Conservation (phyloP, 2,888 invertebrate species). For the Agriopis marginaria region DNA sequence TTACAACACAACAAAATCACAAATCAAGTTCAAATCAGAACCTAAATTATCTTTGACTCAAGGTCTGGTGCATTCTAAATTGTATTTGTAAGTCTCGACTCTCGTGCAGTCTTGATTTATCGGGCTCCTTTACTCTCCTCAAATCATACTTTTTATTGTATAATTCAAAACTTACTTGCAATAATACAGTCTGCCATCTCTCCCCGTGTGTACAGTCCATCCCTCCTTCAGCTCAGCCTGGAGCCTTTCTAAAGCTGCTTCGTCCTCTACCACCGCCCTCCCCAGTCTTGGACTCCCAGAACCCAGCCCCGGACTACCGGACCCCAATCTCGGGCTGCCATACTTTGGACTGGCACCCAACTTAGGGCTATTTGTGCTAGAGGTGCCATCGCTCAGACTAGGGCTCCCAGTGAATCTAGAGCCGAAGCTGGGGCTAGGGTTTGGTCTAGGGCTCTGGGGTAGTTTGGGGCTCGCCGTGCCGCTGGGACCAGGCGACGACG, state of each 20-base stretch:
- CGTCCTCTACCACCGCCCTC: conserved; percentile 69
- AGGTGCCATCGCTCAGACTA: conserved; percentile 68
- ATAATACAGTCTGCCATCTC: conserved; percentile 94
- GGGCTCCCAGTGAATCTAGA: conserved; percentile 67
- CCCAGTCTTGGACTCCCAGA: conserved; percentile 75
- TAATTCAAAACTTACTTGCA: conserved; percentile 91
- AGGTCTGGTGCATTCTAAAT: too few species aligned
- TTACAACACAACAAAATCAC: too few species aligned
- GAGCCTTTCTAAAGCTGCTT: conserved; percentile 83
- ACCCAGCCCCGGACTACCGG: conserved; percentile 71
- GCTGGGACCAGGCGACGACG: conserved; percentile 82
- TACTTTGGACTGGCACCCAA: conserved; percentile 73
- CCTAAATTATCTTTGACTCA: too few species aligned
- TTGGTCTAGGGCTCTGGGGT: conserved; percentile 69
- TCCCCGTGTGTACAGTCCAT: conserved; percentile 92
- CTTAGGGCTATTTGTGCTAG: conserved; percentile 65
- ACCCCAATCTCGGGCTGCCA: conserved; percentile 60
- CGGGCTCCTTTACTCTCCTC: too few species aligned
- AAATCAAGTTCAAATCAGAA: too few species aligned
- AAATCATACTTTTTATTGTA: too few species aligned
- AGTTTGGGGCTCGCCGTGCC: conserved; percentile 80
- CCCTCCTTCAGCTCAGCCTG: conserved; percentile 89
- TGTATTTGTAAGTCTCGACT: too few species aligned
- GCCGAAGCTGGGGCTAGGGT: conserved; percentile 62
- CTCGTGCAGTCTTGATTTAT: too few species aligned